phyloP scores from a whole-genome alignment of 1,140 invertebrate genomes.

The Triops cancriformis region DNA sequence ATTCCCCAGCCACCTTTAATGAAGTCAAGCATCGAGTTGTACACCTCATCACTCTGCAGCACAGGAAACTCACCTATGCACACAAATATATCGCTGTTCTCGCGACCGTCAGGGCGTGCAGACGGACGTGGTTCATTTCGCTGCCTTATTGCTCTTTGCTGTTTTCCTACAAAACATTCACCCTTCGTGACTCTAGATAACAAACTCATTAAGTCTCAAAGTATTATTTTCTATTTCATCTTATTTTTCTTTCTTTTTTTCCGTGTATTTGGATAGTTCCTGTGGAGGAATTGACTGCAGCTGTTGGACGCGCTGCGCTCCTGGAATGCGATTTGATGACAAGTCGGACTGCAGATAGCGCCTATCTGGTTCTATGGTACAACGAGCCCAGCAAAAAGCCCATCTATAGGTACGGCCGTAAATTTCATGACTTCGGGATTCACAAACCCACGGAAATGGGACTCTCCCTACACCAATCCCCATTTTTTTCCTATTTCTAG shows the following conservation, averaged over 20 bases:
- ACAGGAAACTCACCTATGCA: neutral
- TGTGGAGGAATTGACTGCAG: constrained; percentile 62
- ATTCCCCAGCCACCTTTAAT: neutral
- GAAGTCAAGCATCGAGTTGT: neutral
- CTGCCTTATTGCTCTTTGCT: neutral
- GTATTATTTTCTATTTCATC: neutral
- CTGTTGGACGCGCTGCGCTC: constrained; percentile 63
- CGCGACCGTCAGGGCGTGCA: neutral
- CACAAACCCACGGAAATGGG: too few relatives aligned
- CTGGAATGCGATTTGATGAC: constrained; percentile 74
- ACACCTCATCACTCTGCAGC: neutral
- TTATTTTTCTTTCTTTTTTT: constrained; percentile 22
- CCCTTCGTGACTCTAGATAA: neutral
- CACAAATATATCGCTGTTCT: neutral
- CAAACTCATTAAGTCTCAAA: neutral
- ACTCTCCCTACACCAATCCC: too few relatives aligned
- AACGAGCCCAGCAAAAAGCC: constrained; percentile 70
- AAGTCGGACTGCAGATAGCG: constrained; percentile 61
- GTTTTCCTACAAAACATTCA: neutral
- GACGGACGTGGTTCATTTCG: neutral
- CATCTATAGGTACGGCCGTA: constrained; percentile 61
- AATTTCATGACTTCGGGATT: too few relatives aligned
- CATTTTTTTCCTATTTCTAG: too few relatives aligned
- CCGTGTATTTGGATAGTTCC: constrained; percentile 50
- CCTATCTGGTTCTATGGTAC: constrained; percentile 87